Conservation (phyloP, 2,888 invertebrate species). For the Drosophila borborema region DNA sequence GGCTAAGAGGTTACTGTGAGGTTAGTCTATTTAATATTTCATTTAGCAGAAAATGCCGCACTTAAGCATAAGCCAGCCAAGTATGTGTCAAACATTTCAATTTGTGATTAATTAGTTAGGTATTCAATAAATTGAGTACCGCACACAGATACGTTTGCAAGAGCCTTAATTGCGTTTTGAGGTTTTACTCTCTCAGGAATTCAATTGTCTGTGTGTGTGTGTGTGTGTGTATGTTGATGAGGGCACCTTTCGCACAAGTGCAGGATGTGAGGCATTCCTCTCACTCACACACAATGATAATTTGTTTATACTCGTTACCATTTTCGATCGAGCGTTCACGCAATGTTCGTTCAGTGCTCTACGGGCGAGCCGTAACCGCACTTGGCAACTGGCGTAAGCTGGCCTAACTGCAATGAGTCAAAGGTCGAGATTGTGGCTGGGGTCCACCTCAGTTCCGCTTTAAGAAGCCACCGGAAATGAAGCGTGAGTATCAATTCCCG, state of each 20-base stretch:
- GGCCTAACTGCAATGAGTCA: conserved; percentile 49
- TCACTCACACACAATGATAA: conserved; percentile 26
- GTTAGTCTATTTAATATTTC: not conserved
- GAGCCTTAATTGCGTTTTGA: conserved; percentile 59
- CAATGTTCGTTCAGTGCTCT: not conserved
- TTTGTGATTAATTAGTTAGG: conserved; percentile 49
- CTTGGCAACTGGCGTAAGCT: conserved; percentile 33
- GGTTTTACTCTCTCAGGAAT: conserved; percentile 25
- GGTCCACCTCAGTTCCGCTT: conserved; percentile 62
- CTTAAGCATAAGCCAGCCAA: not conserved
- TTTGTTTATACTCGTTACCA: conserved; percentile 55
- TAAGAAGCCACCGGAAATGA: conserved; percentile 64
- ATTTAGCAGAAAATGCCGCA: not conserved
- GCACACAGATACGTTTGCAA: conserved; percentile 24
- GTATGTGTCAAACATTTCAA: conserved; percentile 34
- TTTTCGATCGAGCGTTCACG: conserved; percentile 13
- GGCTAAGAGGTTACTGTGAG: not conserved
- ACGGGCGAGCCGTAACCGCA: conserved; percentile 19
- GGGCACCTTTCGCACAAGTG: conserved; percentile 4
- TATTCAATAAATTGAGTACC: conserved; percentile 19
- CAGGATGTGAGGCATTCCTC: conserved; percentile 16
- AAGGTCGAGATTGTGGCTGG: conserved; percentile 47
- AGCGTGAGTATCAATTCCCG: conserved; percentile 50
- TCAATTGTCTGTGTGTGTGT: not conserved
- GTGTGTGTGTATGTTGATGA: conserved; percentile 21